Percentiles rank a stretch among this genome's conserved stretches.
phyloP scores from a whole-genome alignment of 2,113 vertebrate species.

The human region DNA sequence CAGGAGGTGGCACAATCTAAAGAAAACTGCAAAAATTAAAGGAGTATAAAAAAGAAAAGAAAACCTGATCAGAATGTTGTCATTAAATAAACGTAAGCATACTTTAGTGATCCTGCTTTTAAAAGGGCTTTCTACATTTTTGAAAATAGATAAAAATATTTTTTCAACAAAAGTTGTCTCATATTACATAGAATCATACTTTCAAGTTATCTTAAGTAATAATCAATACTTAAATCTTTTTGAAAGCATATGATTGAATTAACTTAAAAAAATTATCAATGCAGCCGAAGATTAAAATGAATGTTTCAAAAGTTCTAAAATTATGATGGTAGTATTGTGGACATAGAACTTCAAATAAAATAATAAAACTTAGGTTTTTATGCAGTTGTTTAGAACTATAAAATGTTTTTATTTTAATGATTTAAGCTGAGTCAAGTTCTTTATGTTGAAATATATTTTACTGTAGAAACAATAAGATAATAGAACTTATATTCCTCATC shows the following conservation, averaged over 20 bases:
- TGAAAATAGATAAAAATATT: neutral
- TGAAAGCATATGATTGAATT: neutral
- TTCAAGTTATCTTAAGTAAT: neutral
- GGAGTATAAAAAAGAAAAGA: neutral
- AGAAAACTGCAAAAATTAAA: constrained; percentile 41
- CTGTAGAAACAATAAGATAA: neutral
- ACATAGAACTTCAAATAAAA: neutral
- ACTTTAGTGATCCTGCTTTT: neutral
- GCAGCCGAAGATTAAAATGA: neutral
- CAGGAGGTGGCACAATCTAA: neutral
- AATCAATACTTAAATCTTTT: neutral
- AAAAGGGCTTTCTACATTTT: neutral
- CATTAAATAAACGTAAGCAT: neutral
- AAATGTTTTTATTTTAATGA: constrained; percentile 5
- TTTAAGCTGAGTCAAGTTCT: neutral
- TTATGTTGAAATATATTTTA: neutral
- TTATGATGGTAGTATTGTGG: fast-evolving
- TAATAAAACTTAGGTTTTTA: neutral
- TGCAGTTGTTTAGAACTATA: neutral
- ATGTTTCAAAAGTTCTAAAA: neutral
- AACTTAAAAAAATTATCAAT: neutral
- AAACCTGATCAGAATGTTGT: neutral
- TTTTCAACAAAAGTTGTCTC: neutral
- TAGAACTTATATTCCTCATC: neutral
- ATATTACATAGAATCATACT: neutral